A percentile compares a stretch with the other conserved stretches of the same genome.
Conservation (phyloP, 2,888 invertebrate genomes). For the Saturnia japonica region DNA sequence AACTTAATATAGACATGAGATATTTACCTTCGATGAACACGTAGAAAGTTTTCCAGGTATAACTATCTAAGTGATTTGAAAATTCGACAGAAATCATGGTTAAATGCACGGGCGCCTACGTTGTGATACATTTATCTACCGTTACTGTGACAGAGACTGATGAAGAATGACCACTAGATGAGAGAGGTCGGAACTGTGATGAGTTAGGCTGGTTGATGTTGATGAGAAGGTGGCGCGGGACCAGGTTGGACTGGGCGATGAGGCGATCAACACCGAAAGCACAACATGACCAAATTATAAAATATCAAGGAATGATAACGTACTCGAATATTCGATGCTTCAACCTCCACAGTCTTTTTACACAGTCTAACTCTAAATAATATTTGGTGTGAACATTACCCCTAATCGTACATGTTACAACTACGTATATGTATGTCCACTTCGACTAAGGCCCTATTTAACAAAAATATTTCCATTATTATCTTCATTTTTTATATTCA, state of each 20-base stretch:
- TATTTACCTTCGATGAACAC: conserved; percentile 53
- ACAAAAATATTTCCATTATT: conserved; percentile 77
- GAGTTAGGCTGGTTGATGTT: conserved; percentile 56
- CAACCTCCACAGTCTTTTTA: conserved; percentile 77
- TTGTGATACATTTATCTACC: conserved; percentile 82
- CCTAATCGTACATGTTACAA: conserved; percentile 73
- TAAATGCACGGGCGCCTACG: conserved; percentile 77
- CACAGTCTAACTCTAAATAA: conserved; percentile 72
- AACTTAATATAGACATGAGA: conserved; percentile 55
- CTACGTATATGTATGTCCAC: conserved; percentile 58
- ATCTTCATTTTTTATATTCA: conserved; percentile 49
- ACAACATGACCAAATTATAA: conserved; percentile 72
- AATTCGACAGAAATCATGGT: conserved; percentile 56
- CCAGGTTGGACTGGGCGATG: conserved; percentile 68
- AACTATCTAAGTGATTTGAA: conserved; percentile 52
- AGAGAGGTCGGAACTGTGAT: conserved; percentile 70
- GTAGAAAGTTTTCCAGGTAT: conserved; percentile 76
- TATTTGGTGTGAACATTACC: conserved; percentile 68
- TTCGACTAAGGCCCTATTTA: conserved; percentile 75
- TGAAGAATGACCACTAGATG: conserved; percentile 74
- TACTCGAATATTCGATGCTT: conserved; percentile 72
- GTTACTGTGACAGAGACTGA: conserved; percentile 71
- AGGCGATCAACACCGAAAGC: conserved; percentile 79
- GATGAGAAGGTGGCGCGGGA: conserved; percentile 70
- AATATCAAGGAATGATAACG: conserved; percentile 62